Conservation (phyloP, 2,888 invertebrate species). For the Melinaea menophilus region DNA sequence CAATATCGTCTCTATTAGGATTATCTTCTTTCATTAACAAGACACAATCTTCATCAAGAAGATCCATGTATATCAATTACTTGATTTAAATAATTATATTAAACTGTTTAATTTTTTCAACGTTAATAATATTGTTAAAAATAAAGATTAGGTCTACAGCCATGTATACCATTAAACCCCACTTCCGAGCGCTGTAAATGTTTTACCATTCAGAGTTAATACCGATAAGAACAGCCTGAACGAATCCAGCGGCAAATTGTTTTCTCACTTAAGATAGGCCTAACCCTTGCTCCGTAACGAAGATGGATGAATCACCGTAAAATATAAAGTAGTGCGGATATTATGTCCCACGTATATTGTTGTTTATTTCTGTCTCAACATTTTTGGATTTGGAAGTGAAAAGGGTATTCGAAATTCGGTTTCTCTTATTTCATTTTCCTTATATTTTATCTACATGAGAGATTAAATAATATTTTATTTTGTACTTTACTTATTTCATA, state of each 20-base stretch:
- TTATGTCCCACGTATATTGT: slow-evolving; percentile 33
- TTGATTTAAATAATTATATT: not conserved
- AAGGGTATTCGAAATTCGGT: slow-evolving; percentile 25
- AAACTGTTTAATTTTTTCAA: not conserved
- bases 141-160: not conserved
- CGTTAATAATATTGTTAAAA: not conserved
- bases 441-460: not conserved
- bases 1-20: slow-evolving; percentile 1
- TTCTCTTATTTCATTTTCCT: slow-evolving; percentile 24
- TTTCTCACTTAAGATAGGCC: slow-evolving; percentile 42
- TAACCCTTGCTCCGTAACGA: slow-evolving; percentile 58
- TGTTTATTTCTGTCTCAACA: slow-evolving; percentile 33
- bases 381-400: slow-evolving; percentile 26
- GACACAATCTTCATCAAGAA: too few relatives aligned
- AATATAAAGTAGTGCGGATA: slow-evolving; percentile 30
- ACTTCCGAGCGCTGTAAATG: slow-evolving; percentile 1
- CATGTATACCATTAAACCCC: not conserved
- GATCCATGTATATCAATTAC: too few relatives aligned
- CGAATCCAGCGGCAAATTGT: slow-evolving; percentile 49
- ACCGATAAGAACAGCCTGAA: slow-evolving; percentile 41
- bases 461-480: too few relatives aligned
- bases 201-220: slow-evolving; percentile 21
- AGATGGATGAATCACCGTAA: slow-evolving; percentile 60
- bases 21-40: too few relatives aligned
- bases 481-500: too few relatives aligned